phyloP scores from a whole-genome alignment of 2,888 invertebrate species.

The Synanthedon myopaeformis region DNA sequence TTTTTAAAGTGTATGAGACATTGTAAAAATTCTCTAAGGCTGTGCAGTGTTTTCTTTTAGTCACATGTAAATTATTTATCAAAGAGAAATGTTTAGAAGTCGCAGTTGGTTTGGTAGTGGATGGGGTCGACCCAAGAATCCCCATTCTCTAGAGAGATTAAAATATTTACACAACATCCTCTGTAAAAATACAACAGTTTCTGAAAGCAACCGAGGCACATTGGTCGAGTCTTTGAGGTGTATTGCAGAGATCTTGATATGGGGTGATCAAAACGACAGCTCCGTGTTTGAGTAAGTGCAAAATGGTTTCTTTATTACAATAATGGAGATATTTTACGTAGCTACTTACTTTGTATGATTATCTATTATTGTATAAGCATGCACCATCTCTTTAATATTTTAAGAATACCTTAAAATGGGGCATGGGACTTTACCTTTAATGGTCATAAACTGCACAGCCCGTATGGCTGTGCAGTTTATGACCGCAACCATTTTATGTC shows the following conservation, averaged over 20 bases:
- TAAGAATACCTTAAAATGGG: no score
- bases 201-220: slow-evolving; percentile 92
- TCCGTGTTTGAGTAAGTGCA: slow-evolving; percentile 96
- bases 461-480: no score
- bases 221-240: slow-evolving; percentile 96
- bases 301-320: neutral
- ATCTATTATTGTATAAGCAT: no score
- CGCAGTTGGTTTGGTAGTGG: slow-evolving; percentile 91
- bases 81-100: slow-evolving; percentile 81
- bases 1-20: no score
- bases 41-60: neutral
- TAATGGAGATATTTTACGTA: no score
- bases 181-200: slow-evolving; percentile 94
- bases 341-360: no score
- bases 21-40: no score
- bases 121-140: slow-evolving; percentile 97
- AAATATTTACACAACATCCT: slow-evolving; percentile 95
- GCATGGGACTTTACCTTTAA: no score
- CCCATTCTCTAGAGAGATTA: slow-evolving; percentile 95
- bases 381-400: no score
- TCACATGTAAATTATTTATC: slow-evolving; percentile 20
- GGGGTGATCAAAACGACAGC: slow-evolving; percentile 99
- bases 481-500: no score
- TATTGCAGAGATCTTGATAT: slow-evolving; percentile 98
- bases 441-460: no score